phyloP scores from a whole-genome alignment of 2,113 vertebrate genomes.

The Holacanthus passer region DNA sequence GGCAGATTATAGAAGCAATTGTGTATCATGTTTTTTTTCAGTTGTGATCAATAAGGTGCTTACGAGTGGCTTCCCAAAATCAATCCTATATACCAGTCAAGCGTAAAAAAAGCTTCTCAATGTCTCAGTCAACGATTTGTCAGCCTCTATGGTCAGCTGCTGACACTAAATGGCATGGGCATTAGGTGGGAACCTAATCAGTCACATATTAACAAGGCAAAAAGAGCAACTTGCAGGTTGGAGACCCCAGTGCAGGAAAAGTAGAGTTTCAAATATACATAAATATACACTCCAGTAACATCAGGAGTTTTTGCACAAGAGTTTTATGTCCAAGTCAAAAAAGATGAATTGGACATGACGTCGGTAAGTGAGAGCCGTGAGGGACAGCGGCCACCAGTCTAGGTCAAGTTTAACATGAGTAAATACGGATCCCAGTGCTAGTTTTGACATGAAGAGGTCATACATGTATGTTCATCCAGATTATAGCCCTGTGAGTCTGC shows the following conservation, averaged over 20 bases:
- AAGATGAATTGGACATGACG: background rate
- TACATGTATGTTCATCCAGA: background rate
- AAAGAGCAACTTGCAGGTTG: too few relatives aligned
- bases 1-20: background rate
- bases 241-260: background rate
- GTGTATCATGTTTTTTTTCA: too few relatives aligned
- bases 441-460: background rate
- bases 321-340: too few relatives aligned
- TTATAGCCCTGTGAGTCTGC: too few relatives aligned
- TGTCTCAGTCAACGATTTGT: background rate
- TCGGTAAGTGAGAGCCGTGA: too few relatives aligned
- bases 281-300: background rate
- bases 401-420: background rate
- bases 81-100: background rate
- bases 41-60: background rate
- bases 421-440: background rate
- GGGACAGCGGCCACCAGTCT: background rate
- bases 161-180: background rate
- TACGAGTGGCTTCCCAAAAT: background rate
- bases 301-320: background rate
- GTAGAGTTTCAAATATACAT: background rate
- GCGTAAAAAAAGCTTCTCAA: background rate
- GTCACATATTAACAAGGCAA: background rate
- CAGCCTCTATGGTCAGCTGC: background rate
- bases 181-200: background rate